Evolutionary conservation across 2,113 vertebrate species (phyloP).

Genomic region (Lynx canadensis): DNA sequence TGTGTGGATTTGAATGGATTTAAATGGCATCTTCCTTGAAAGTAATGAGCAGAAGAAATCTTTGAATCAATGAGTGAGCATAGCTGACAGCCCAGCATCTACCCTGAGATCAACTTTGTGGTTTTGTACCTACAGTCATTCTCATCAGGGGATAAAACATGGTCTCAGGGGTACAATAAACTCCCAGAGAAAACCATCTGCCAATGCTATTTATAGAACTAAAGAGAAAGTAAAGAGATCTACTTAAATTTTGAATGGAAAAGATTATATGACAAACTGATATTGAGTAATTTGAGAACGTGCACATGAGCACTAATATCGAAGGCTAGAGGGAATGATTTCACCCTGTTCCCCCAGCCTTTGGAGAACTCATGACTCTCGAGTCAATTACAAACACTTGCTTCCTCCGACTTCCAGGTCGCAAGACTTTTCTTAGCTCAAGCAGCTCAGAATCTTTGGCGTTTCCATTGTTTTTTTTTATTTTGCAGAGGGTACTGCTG

Average conservation of each 20-base stretch:
- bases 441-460: not conserved
- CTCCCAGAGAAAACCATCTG: not conserved
- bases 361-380: not conserved
- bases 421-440: not conserved
- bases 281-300: not conserved
- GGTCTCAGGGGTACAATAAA: not conserved
- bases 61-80: not conserved
- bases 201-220: not conserved
- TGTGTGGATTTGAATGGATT: not conserved
- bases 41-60: not conserved
- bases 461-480: not conserved
- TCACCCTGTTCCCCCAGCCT: not conserved
- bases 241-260: not conserved
- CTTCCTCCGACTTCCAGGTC: not conserved
- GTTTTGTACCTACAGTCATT: not conserved
- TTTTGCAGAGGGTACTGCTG: not conserved
- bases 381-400: not conserved
- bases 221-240: not conserved
- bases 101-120: not conserved
- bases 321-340: not conserved
- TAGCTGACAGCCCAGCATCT: not conserved
- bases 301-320: not conserved
- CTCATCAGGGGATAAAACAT: not conserved
- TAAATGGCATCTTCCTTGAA: not conserved
- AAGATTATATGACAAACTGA: not conserved